These are phyloP conservation scores for Caiman crocodilus DNA, from an alignment of 2,797 vertebrate species.

Conservation along the genomic window DNA sequence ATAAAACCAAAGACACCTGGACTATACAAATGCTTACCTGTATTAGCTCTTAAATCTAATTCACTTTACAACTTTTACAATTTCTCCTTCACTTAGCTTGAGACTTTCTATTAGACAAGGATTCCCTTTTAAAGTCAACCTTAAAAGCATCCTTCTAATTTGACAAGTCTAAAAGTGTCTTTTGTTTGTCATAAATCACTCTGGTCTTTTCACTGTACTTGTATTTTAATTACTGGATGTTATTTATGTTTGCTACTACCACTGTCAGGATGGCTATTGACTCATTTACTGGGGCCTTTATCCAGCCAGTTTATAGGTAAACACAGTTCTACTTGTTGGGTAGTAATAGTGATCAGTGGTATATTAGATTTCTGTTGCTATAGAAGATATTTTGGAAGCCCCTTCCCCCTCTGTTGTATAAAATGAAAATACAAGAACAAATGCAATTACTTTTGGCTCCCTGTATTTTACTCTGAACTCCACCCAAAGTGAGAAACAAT, in stretches of 20 bases:
- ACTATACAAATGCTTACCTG: no score
- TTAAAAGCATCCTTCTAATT: not conserved
- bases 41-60: not conserved
- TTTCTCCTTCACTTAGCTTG: not conserved
- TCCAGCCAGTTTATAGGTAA: not conserved
- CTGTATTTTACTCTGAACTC: not conserved
- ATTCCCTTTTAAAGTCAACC: not conserved
- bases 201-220: not conserved
- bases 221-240: not conserved
- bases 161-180: not conserved
- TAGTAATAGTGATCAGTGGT: not conserved
- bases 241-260: not conserved
- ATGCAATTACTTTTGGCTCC: not conserved
- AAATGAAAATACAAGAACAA: not conserved
- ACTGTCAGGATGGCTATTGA: not conserved
- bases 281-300: not conserved
- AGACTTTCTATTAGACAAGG: not conserved
- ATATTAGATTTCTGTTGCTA: not conserved
- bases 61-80: not conserved
- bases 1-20: not conserved
- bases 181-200: not conserved
- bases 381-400: not conserved
- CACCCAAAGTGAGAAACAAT: constrained; percentile 11
- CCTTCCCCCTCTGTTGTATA: not conserved
- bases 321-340: not conserved